Conservation (phyloP, 2,888 invertebrate species). For the Pseudanteris insignis region DNA sequence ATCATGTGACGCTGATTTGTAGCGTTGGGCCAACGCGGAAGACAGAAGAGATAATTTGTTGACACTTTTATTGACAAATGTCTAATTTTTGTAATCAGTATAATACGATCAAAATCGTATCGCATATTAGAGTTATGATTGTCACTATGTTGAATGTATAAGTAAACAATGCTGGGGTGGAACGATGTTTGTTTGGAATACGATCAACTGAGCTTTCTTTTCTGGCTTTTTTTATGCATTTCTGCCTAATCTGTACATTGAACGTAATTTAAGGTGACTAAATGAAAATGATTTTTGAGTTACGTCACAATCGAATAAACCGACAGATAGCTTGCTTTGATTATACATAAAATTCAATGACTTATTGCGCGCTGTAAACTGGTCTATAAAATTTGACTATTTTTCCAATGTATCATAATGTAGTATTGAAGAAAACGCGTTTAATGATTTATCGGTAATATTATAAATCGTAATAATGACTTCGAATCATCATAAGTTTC, state of each 20-base stretch:
- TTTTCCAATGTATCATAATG: constrained; percentile 29
- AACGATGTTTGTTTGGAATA: too few species aligned
- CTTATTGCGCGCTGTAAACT: constrained; percentile 2
- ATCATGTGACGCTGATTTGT: constrained; percentile 27
- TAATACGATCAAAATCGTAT: constrained; percentile 6
- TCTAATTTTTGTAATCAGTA: neutral
- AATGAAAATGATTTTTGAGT: too few species aligned
- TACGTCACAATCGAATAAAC: too few species aligned
- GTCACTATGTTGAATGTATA: neutral
- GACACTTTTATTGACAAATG: neutral
- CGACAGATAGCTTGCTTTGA: too few species aligned
- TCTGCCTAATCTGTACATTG: neutral
- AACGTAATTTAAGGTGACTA: too few species aligned
- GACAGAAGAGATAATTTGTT: constrained; percentile 1
- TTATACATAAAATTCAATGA: constrained; percentile 12
- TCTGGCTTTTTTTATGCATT: neutral
- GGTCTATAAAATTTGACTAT: constrained; percentile 16
- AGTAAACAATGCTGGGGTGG: neutral
- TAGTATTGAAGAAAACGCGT: too few species aligned
- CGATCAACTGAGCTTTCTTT: neutral
- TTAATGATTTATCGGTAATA: constrained; percentile 11
- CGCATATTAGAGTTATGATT: too few species aligned
- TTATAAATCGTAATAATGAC: constrained; percentile 8
- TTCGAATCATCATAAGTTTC: constrained; percentile 5
- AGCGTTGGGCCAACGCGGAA: constrained; percentile 9